phyloP scores from a whole-genome alignment of 2,113 vertebrate genomes.

The Hippocampus comes region DNA sequence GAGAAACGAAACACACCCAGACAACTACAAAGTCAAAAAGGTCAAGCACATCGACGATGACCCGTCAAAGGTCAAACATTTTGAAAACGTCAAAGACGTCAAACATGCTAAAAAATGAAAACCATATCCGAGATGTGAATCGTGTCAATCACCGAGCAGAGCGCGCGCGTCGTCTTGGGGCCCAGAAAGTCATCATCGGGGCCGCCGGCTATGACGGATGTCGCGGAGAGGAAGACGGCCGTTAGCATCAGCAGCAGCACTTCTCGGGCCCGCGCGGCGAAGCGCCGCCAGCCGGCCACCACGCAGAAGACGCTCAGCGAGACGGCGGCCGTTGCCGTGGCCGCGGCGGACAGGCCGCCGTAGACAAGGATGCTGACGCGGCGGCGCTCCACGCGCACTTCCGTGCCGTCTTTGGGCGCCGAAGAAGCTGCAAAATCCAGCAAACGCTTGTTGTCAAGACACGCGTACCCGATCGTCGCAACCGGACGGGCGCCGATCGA shows the following conservation, averaged over 20 bases:
- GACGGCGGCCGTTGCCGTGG: conserved; percentile 81
- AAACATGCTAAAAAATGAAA: too few species aligned
- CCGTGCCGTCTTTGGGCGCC: conserved; percentile 80
- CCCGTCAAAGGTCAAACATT: too few species aligned
- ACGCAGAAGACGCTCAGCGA: conserved; percentile 81
- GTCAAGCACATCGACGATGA: too few species aligned
- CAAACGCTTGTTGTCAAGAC: background rate
- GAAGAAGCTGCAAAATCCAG: conserved; percentile 71
- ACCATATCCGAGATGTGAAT: too few species aligned
- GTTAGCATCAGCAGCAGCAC: conserved; percentile 71
- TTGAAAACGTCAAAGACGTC: too few species aligned
- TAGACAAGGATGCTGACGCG: conserved; percentile 80
- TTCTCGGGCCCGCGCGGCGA: conserved; percentile 81
- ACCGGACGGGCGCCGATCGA: background rate
- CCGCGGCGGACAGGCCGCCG: conserved; percentile 76
- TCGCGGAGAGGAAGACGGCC: conserved; percentile 84
- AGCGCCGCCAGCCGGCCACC: conserved; percentile 70
- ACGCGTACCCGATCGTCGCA: too few species aligned
- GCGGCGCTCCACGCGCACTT: conserved; percentile 60
- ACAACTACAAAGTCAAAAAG: too few species aligned
- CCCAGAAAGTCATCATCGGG: conserved; percentile 84
- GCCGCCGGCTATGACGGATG: conserved; percentile 85
- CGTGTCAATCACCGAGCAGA: background rate
- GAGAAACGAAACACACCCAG: too few species aligned
- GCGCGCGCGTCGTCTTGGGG: background rate